A percentile compares a stretch with the other conserved stretches of the same genome.
These are phyloP conservation scores for Microcebus griseorufus DNA, from an alignment of 2,113 vertebrate genomes.

Conservation along the genomic window DNA sequence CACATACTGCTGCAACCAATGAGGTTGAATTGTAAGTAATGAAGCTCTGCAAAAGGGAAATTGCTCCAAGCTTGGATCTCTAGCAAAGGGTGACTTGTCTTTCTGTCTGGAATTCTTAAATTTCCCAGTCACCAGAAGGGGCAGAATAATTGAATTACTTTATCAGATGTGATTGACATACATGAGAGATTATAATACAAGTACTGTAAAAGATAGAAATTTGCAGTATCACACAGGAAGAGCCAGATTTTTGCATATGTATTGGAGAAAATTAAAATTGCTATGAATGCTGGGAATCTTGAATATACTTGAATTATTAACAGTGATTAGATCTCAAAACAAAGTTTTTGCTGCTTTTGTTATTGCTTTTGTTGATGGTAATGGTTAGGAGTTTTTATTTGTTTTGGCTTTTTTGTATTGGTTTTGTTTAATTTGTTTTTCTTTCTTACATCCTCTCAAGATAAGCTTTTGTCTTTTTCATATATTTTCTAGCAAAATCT, in stretches of 20 bases:
- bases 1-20: neutral
- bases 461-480: neutral
- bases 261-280: neutral
- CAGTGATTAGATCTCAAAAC: neutral
- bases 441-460: neutral
- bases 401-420: neutral
- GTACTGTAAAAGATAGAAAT: neutral
- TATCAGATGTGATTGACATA: neutral
- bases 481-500: neutral
- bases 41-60: neutral
- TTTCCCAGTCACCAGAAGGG: neutral
- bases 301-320: neutral
- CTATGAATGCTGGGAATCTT: neutral
- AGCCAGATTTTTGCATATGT: neutral
- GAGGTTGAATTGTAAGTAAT: neutral
- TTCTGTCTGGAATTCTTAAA: neutral
- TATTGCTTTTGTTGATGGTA: neutral
- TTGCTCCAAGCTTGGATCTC: neutral
- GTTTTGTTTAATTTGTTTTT: neutral
- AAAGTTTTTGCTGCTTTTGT: neutral
- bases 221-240: neutral
- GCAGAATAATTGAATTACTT: neutral
- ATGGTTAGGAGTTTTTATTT: neutral
- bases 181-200: neutral
- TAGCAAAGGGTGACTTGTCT: neutral